These are phyloP conservation scores for Amyelois transitella DNA, from an alignment of 1,140 invertebrate species.

Conservation along the genomic window DNA sequence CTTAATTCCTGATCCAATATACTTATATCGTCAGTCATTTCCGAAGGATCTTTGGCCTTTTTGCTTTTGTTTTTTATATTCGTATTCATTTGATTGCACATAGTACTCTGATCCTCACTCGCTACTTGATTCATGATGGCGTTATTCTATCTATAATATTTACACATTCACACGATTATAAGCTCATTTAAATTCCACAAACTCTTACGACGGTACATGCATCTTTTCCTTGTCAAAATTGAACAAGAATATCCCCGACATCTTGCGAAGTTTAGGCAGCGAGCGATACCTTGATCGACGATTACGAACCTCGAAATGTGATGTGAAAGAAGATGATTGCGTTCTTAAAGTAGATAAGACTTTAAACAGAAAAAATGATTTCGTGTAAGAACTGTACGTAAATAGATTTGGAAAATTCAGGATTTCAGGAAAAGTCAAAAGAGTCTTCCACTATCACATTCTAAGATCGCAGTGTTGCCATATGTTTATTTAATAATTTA, in stretches of 20 bases:
- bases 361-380: slow-evolving; percentile 31
- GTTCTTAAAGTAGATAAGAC: slow-evolving; percentile 29
- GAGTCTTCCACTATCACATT: slow-evolving; percentile 66
- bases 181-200: slow-evolving; percentile 50
- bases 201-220: slow-evolving; percentile 53
- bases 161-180: slow-evolving; percentile 61
- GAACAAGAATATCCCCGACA: slow-evolving; percentile 68
- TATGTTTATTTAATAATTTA: too few species aligned
- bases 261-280: slow-evolving; percentile 51
- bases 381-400: slow-evolving; percentile 35
- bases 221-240: slow-evolving; percentile 67
- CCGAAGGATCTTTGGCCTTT: slow-evolving; percentile 67
- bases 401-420: slow-evolving; percentile 47
- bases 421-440: slow-evolving; percentile 43
- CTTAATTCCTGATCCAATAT: slow-evolving; percentile 54
- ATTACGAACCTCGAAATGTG: slow-evolving; percentile 26
- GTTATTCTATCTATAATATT: slow-evolving; percentile 57
- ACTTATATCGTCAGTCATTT: slow-evolving; percentile 49
- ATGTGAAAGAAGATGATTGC: slow-evolving; percentile 3
- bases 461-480: slow-evolving; percentile 43
- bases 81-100: slow-evolving; percentile 54
- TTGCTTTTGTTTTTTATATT: slow-evolving; percentile 66
- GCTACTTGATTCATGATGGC: slow-evolving; percentile 60
- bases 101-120: slow-evolving; percentile 54
- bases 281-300: slow-evolving; percentile 29